Evolutionary conservation across 2,797 vertebrate species (phyloP).

Genomic region (Esox masquinongy): DNA sequence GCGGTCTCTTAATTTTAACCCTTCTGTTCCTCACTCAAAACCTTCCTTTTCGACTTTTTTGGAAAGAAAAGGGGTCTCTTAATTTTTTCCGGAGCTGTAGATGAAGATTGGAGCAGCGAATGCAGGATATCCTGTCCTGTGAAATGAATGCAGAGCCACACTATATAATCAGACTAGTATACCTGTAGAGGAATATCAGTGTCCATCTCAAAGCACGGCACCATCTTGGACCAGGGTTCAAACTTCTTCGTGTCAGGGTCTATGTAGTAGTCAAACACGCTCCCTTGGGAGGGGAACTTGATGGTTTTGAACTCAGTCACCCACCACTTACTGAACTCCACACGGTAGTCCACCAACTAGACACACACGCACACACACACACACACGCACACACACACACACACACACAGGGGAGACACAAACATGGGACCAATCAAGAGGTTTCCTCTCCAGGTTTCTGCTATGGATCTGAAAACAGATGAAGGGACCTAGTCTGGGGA

Average conservation of each 20-base stretch:
- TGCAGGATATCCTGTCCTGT: background rate
- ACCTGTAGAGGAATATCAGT: slow-evolving; percentile 90
- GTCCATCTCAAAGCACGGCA: slow-evolving; percentile 88
- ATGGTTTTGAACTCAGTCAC: slow-evolving; percentile 89
- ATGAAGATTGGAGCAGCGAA: background rate
- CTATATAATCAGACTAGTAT: background rate
- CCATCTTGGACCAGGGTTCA: slow-evolving; percentile 91
- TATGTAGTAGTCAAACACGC: slow-evolving; percentile 93
- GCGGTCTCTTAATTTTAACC: too few species aligned
- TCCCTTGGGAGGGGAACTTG: slow-evolving; percentile 95
- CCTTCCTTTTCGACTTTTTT: too few species aligned
- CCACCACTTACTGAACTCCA: slow-evolving; percentile 99
- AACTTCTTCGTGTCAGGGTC: slow-evolving; percentile 91
- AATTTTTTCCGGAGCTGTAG: too few species aligned
- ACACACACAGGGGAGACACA: slow-evolving; percentile 23
- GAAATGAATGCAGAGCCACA: background rate
- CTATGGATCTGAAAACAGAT: background rate
- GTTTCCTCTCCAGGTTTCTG: background rate
- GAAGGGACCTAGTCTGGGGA: background rate
- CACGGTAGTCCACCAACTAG: slow-evolving; percentile 89
- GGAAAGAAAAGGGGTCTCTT: too few species aligned
- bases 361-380: slow-evolving; percentile 24
- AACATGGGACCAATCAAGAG: background rate
- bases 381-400: slow-evolving; percentile 23
- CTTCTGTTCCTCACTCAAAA: too few species aligned